Evolutionary conservation across 2,113 vertebrate genomes (phyloP).

Genomic region (Microtus oregoni): DNA sequence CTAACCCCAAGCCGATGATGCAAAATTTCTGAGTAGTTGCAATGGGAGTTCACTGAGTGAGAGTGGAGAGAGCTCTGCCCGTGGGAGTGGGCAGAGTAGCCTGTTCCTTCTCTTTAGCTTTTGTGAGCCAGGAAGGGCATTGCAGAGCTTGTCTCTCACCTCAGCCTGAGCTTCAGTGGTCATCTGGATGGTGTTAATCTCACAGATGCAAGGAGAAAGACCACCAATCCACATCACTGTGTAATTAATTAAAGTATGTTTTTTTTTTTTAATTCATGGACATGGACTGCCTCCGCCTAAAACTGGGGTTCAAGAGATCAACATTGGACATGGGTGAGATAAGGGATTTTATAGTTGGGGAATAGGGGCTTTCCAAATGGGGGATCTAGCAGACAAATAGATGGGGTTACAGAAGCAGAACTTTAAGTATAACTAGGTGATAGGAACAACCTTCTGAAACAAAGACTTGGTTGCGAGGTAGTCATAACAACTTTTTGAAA

Average conservation of each 20-base stretch:
- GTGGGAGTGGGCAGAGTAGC: too few relatives aligned
- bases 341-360: not conserved
- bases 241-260: not conserved
- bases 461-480: not conserved
- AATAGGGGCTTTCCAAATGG: not conserved
- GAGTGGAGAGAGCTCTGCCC: not conserved
- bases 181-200: not conserved
- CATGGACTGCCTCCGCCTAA: not conserved
- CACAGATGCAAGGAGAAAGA: not conserved
- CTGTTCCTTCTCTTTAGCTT: too few relatives aligned
- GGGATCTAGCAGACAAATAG: not conserved
- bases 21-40: not conserved
- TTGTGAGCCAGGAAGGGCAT: too few relatives aligned
- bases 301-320: not conserved
- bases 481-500: not conserved
- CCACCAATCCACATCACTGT: not conserved
- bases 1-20: not conserved
- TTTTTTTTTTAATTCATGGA: not conserved
- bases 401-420: not conserved
- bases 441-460: not conserved
- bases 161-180: not conserved
- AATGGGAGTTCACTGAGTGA: not conserved
- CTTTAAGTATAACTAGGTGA: not conserved
- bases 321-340: not conserved
- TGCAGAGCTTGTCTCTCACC: not conserved